Percentiles rank a stretch among this genome's conserved stretches.
phyloP scores from a whole-genome alignment of 2,797 vertebrate species.

The Anguilla pacifica region DNA sequence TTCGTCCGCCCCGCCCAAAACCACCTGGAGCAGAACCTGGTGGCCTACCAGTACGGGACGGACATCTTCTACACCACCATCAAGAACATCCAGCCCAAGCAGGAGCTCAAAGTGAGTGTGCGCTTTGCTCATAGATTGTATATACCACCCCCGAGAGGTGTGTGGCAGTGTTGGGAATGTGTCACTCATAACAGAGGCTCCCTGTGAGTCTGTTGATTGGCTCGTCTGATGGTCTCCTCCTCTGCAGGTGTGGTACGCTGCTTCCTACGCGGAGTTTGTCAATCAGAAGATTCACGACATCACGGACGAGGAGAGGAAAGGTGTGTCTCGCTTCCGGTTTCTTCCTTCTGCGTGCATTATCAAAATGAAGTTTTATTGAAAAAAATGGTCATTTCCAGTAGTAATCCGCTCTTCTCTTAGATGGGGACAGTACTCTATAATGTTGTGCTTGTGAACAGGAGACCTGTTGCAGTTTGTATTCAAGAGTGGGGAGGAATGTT shows the following conservation, averaged over 20 bases:
- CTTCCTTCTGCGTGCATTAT: not conserved
- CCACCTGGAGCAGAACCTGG: conserved; percentile 96
- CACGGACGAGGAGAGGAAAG: conserved; percentile 96
- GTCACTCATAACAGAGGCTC: not conserved
- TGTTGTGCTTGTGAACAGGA: not conserved
- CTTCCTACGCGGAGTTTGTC: conserved; percentile 94
- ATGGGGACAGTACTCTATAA: not conserved
- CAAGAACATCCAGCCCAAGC: conserved; percentile 96
- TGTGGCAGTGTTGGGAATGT: not conserved
- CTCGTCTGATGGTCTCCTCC: not conserved
- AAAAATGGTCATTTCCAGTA: too few relatives aligned
- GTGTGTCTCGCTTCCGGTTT: conserved; percentile 61
- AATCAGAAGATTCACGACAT: conserved; percentile 94
- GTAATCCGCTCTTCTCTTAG: too few relatives aligned
- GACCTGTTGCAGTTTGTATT: not conserved
- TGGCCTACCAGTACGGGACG: conserved; percentile 95
- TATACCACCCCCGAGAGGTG: conserved; percentile 4
- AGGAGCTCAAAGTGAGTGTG: conserved; percentile 89
- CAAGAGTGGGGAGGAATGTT: too few relatives aligned
- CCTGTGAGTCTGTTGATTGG: not conserved
- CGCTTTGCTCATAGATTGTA: not conserved
- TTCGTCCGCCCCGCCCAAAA: conserved; percentile 97
- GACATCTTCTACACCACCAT: conserved; percentile 98
- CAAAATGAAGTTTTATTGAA: too few relatives aligned
- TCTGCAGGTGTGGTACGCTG: conserved; percentile 94